These are phyloP conservation scores for Cyclura pinguis DNA, from an alignment of 2,797 vertebrate species.

Conservation along the genomic window DNA sequence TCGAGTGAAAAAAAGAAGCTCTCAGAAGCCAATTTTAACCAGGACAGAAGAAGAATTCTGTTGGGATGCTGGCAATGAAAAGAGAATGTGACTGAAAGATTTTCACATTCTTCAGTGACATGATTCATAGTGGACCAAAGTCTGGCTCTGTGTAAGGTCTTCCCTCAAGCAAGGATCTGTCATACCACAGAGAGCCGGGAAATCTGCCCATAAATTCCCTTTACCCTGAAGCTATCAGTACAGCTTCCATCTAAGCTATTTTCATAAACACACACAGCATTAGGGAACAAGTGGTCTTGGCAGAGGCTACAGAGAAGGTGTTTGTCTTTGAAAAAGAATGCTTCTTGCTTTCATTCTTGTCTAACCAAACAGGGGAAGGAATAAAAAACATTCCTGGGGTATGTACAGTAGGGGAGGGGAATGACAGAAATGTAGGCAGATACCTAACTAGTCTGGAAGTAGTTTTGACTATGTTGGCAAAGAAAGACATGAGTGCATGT, in stretches of 20 bases:
- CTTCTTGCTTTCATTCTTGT: slow-evolving; percentile 41
- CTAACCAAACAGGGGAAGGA: background rate
- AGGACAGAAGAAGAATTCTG: no score
- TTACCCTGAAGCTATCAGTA: slow-evolving; percentile 31
- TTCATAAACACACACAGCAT: slow-evolving; percentile 49
- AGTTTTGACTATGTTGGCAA: slow-evolving; percentile 38
- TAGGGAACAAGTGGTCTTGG: slow-evolving; percentile 52
- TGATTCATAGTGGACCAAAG: background rate
- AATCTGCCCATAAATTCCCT: slow-evolving; percentile 24
- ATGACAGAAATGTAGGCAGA: slow-evolving; percentile 20
- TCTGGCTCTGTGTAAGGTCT: background rate
- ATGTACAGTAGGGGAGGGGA: background rate
- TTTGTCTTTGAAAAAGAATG: slow-evolving; percentile 30
- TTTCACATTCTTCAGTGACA: background rate
- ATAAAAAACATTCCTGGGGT: background rate
- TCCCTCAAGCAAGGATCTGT: background rate
- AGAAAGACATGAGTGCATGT: background rate
- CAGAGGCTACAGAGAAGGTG: slow-evolving; percentile 28
- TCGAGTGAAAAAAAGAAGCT: no score
- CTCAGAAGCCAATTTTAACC: no score
- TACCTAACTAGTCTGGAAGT: background rate
- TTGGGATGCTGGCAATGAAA: background rate
- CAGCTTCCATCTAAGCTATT: slow-evolving; percentile 42
- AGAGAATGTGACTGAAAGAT: background rate
- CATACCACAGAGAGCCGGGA: background rate